Conservation (phyloP, 30 jellyfish, hydroid and myxozoan species). For the Hydractinia echinata region DNA sequence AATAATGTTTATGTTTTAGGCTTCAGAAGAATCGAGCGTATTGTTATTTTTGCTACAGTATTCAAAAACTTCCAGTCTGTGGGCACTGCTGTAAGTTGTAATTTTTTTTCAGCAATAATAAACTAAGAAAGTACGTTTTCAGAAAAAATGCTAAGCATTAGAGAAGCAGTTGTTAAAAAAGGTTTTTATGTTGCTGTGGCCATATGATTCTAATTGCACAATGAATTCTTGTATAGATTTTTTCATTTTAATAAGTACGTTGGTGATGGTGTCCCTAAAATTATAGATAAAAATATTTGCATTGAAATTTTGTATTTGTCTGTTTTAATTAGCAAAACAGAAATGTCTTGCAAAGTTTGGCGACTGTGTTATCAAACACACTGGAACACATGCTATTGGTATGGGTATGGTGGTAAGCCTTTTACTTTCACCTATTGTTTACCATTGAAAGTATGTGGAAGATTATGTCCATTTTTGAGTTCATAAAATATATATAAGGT, state of each 20-base stretch:
- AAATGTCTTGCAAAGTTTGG: slow-evolving; percentile 84
- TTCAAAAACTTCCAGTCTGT: slow-evolving; percentile 79
- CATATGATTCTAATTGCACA: too few species aligned
- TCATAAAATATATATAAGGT: too few species aligned
- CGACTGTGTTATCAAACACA: slow-evolving; percentile 75
- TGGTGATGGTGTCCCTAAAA: too few species aligned
- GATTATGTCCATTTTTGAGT: too few species aligned
- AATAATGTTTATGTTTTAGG: slow-evolving; percentile 33
- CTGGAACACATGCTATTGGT: slow-evolving; percentile 69
- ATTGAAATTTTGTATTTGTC: not conserved
- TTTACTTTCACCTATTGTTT: too few species aligned
- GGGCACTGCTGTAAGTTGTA: slow-evolving; percentile 77
- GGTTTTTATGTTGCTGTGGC: too few species aligned
- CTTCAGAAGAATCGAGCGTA: slow-evolving; percentile 82
- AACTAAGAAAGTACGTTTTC: too few species aligned
- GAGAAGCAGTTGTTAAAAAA: too few species aligned
- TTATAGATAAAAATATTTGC: too few species aligned
- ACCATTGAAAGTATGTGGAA: too few species aligned
- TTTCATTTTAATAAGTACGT: not conserved
- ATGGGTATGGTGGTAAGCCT: slow-evolving; percentile 74
- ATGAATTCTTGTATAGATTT: not conserved
- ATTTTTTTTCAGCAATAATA: not conserved
- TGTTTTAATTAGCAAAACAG: slow-evolving; percentile 56
- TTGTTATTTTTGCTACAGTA: slow-evolving; percentile 64
- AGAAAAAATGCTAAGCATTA: too few species aligned